Base-by-base conservation (phyloP, 2,888 invertebrate species). In the Cenopis cana region DNA sequence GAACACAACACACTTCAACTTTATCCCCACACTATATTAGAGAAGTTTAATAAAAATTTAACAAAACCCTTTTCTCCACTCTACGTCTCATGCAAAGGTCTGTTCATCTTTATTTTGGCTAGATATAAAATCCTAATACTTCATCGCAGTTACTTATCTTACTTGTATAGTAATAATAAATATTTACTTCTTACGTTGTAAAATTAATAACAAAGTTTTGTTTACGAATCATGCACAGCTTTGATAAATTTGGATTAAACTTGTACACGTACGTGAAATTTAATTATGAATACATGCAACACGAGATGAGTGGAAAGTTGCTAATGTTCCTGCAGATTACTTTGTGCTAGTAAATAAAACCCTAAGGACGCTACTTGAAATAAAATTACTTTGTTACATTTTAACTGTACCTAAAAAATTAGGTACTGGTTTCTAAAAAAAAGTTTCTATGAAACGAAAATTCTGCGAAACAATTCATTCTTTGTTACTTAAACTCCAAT, bases 291-390 rank as follows among this genome's bases (percentile, higher is more conserved):
- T n/a, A 61, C n/a, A 61, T 41, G 46, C 18, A 20, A 33, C 49
- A 36, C 38, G 49, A 38, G 36, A 49, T 49, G 33, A 67, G 49
- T 49, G 12, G 11, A 56, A 66, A 57, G 33, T 67, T 67, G 11
- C 41, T 49, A 33, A 66, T 29, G 33, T 11, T n/a, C n/a, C 56
- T 33, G 46, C 55, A 55, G 29, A 24, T 46, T 49, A 67, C 66
- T 67, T 29, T 49, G 55, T 55, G 12, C 17, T 24, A 36, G 50
- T 20, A 46, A 49, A 67, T 57, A 57, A 41, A 50, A 49, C n/a
- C 18, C n/a, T 67, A 14, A 29, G 46, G 55, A 67, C 14, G 49
- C n/a, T 57, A 9, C 56, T 36, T 36, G 11, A 56, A 12, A 20
- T 24, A 46, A 46, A 46, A 52, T 56, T 5, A 33, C n/a, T n/a